Conservation (phyloP, 2,797 vertebrate genomes). For the Anomalospiza imberbis region DNA sequence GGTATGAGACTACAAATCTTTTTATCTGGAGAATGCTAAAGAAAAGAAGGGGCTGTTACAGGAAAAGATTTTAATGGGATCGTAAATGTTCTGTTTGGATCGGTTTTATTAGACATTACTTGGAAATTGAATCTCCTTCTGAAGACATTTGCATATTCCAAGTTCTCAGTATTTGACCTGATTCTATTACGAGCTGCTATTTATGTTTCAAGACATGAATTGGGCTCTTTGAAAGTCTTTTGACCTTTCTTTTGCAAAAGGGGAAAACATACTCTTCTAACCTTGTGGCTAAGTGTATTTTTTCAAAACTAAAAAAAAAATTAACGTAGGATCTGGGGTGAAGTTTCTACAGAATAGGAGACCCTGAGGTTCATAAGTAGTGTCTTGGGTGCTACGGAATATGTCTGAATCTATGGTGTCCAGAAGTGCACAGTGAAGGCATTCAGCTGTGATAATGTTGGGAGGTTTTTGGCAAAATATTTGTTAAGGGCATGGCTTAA, state of each 20-base stretch:
- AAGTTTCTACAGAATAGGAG: background rate
- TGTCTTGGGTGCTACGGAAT: background rate
- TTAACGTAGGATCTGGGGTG: background rate
- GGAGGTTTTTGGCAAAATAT: background rate
- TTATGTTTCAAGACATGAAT: background rate
- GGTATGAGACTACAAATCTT: background rate
- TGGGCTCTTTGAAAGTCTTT: background rate
- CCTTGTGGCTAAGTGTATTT: background rate
- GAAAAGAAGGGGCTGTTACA: background rate
- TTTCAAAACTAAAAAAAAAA: background rate
- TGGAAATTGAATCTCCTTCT: conserved; percentile 9
- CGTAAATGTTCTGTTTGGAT: background rate
- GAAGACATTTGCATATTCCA: background rate
- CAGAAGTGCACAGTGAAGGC: background rate
- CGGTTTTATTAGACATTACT: background rate
- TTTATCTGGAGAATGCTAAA: background rate
- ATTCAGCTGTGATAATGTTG: background rate
- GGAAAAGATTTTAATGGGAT: background rate
- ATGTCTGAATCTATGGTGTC: background rate
- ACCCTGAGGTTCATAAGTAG: background rate
- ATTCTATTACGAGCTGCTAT: background rate
- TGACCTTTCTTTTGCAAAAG: background rate
- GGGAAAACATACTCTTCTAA: background rate
- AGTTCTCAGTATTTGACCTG: background rate
- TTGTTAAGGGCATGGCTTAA: background rate